Evolutionary conservation across 2,888 invertebrate genomes (phyloP).

Genomic region (Apamea epomidion): DNA sequence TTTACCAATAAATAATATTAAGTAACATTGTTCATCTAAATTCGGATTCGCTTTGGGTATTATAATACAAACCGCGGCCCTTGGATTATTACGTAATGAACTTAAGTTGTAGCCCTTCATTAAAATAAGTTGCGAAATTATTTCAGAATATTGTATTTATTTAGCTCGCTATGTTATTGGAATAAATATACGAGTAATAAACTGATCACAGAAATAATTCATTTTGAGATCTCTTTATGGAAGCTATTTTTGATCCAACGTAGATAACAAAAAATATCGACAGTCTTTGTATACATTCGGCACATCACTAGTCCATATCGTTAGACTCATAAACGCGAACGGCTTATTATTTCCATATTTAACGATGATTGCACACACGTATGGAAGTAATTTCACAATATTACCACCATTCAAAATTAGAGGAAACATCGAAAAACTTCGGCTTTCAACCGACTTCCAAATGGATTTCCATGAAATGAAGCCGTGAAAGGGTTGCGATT

Average conservation of each 20-base stretch:
- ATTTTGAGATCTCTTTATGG: neutral
- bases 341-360: conserved; percentile 83
- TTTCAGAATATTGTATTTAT: conserved; percentile 10
- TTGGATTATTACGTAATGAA: conserved; percentile 8
- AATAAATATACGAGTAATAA: neutral
- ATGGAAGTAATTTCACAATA: conserved; percentile 70
- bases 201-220: neutral
- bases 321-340: conserved; percentile 77
- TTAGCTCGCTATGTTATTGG: conserved; percentile 12
- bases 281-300: conserved; percentile 14
- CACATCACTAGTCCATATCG: conserved; percentile 69
- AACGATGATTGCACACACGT: conserved; percentile 82
- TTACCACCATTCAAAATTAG: conserved; percentile 63
- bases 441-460: conserved; percentile 37
- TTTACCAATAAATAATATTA: neutral
- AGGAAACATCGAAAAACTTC: conserved; percentile 47
- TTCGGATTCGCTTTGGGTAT: neutral
- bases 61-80: neutral
- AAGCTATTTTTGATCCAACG: neutral
- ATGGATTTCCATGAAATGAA: conserved; percentile 43
- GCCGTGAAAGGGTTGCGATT: conserved; percentile 23
- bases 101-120: conserved; percentile 10
- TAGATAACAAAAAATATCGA: conserved; percentile 25
- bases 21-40: neutral
- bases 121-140: conserved; percentile 33